These are phyloP conservation scores for Tyrannus savana DNA, from an alignment of 2,113 vertebrate species.

Conservation along the genomic window DNA sequence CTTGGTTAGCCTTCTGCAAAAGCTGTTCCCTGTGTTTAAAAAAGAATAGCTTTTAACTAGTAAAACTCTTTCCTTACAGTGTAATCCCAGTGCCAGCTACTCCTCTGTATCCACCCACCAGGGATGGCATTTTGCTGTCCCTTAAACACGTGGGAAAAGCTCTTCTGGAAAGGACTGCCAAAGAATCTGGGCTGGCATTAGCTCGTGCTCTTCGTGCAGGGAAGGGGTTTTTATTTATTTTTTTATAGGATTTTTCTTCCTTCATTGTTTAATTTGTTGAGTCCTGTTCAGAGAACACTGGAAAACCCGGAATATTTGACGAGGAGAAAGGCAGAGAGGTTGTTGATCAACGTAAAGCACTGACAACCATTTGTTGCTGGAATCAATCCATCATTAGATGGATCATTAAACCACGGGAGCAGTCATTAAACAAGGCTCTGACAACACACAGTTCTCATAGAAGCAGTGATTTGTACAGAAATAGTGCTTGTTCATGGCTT, in stretches of 20 bases:
- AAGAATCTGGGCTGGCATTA: background rate
- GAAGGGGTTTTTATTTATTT: background rate
- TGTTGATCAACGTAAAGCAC: background rate
- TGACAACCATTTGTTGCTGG: background rate
- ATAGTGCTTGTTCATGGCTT: background rate
- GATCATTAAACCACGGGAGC: background rate
- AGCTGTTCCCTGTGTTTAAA: background rate
- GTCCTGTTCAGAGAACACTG: background rate
- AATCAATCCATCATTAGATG: fast-evolving
- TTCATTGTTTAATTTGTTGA: background rate
- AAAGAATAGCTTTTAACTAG: background rate
- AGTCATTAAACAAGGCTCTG: background rate
- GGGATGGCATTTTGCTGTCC: background rate
- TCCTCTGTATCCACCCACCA: background rate
- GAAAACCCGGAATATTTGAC: background rate
- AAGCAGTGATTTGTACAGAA: background rate
- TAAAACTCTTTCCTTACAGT: fast-evolving
- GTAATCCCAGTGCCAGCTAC: background rate
- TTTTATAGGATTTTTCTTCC: background rate
- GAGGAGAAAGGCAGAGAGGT: background rate
- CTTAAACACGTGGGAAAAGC: background rate
- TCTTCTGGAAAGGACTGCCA: background rate
- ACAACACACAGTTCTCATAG: background rate
- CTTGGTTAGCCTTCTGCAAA: background rate
- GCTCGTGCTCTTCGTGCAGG: background rate